Base-by-base conservation (phyloP, 2,888 invertebrate species). In the Lycia hirtaria region DNA sequence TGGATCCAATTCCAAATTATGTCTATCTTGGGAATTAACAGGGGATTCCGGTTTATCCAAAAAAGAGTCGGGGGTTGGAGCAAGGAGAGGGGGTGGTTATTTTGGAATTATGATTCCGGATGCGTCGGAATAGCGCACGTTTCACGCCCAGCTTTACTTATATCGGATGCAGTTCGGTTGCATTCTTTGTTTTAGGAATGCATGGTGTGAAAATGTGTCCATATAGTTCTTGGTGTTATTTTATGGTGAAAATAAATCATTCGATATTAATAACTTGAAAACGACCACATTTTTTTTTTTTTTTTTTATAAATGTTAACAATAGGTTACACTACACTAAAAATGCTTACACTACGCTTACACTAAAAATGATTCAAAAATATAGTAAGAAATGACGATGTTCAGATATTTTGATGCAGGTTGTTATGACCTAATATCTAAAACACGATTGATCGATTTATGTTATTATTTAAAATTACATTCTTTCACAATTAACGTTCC, bases 1-100 rank as follows among this genome's bases (percentile, higher is more conserved):
- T 92, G 92, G 89, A 92, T 92, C 92, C 92, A 93, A 93, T 93
- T 92, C 92, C 90, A 91, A 93, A 92, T 92, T 92, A 93, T 92
- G 90, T 91, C 87, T 91, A 88, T 91, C 92, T 91, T 92, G 92
- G 92, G 92, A 93, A 92, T 93, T 89, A 90, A 88, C 91, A 83
- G 88, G 89, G 87, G 89, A 90, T 85, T 88, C 91, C 88, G 86
- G 85, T 91, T 90, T 92, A 88, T 85, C 87, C 87, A 88, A 91
- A 90, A 89, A 90, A 80, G 77, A 73, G 67, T 72, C 75, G 68
- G 81, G 77, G 73, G 73, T 69, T 70, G 62, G 74, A 61, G 63
- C 68, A 72, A 74, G 76, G 78, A 81, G 81, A 76, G 74, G 81
- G 83, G 87, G 80, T 82, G 83, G 90, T 89, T 91, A 91, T 91